A percentile compares a stretch with the other conserved stretches of the same genome.
Evolutionary conservation across 2,113 vertebrate genomes (phyloP).

Genomic region (Tragulus kanchil): DNA sequence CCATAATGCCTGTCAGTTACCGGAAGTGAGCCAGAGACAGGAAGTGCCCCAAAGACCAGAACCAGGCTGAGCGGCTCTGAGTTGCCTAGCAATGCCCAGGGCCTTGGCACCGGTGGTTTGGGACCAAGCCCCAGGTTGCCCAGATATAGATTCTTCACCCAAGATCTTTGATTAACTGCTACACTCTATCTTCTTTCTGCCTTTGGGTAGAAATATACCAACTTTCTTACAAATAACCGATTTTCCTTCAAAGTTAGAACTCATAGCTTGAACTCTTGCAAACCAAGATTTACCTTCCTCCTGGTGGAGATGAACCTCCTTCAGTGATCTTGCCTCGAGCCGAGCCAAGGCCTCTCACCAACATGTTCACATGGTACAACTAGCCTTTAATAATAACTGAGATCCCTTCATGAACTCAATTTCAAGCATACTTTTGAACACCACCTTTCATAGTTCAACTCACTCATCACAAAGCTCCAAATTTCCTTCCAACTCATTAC

Average conservation of each 20-base stretch:
- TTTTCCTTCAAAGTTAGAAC: neutral
- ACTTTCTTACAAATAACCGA: neutral
- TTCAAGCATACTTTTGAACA: neutral
- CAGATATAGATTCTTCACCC: neutral
- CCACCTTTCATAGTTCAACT: neutral
- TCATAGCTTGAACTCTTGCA: neutral
- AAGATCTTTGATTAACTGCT: neutral
- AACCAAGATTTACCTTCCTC: neutral
- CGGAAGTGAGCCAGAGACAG: neutral
- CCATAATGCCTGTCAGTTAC: rapidly evolving
- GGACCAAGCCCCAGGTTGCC: rapidly evolving
- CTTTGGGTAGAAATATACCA: neutral
- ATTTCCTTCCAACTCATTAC: neutral
- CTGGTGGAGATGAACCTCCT: neutral
- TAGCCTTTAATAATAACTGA: neutral
- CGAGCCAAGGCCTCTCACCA: neutral
- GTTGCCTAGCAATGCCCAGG: neutral
- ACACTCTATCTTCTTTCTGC: neutral
- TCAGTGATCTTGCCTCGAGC: neutral
- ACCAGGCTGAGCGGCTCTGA: rapidly evolving
- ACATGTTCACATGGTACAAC: neutral
- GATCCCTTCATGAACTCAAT: neutral
- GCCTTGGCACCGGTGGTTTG: rapidly evolving
- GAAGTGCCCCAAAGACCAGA: neutral
- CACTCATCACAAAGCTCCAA: neutral